Evolutionary conservation across 2,797 vertebrate species (phyloP).

Genomic region (Smutsia gigantea): DNA sequence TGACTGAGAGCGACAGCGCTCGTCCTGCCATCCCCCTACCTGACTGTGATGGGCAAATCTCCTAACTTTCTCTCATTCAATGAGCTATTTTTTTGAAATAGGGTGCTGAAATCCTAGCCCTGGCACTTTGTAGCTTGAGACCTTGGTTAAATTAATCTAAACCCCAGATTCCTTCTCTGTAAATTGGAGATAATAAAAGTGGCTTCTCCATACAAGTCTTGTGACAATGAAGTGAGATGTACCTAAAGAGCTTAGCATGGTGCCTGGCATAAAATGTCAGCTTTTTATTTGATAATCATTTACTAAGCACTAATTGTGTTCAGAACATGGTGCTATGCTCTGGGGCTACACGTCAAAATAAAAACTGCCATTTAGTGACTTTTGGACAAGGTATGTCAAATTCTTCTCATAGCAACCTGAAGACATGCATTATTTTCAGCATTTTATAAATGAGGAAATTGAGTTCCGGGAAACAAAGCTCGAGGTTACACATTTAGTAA

Average conservation of each 20-base stretch:
- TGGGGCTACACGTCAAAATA: not conserved
- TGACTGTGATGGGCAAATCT: not conserved
- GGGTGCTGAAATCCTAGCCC: not conserved
- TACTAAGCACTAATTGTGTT: not conserved
- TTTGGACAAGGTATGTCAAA: not conserved
- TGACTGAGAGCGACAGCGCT: not conserved
- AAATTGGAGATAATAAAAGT: not conserved
- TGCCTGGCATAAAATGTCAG: not conserved
- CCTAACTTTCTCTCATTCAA: not conserved
- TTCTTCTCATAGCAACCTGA: not conserved
- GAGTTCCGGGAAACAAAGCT: not conserved
- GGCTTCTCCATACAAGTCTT: not conserved
- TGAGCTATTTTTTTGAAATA: not conserved
- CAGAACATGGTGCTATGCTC: not conserved
- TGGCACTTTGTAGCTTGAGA: not conserved
- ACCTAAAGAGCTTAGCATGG: not conserved
- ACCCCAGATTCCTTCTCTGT: not conserved
- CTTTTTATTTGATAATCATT: not conserved
- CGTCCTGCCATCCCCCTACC: not conserved
- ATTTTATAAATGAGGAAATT: conserved; percentile 23
- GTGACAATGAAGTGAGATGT: not conserved
- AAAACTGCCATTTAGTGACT: conserved; percentile 21
- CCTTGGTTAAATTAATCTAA: not conserved
- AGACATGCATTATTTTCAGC: not conserved
- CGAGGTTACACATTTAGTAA: not conserved